Evolutionary conservation across 1,140 invertebrate genomes (phyloP).

Genomic region (Sarcophaga peregrina): DNA sequence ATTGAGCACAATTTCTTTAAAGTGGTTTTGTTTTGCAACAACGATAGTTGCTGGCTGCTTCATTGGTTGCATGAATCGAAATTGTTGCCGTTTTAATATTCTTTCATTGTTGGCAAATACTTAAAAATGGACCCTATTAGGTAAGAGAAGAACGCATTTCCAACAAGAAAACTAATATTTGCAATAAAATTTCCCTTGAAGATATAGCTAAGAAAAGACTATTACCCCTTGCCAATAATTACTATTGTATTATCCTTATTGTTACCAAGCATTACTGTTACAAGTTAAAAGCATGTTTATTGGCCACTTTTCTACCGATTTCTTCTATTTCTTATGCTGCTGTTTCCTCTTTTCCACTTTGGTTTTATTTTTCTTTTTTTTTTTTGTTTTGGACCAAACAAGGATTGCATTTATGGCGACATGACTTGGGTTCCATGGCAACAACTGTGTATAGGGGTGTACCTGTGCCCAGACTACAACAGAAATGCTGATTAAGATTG

Average conservation of each 20-base stretch:
- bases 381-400: background rate
- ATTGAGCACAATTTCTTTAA: background rate
- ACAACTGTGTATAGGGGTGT: background rate
- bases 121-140: too few species aligned
- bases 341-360: too few species aligned
- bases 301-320: background rate
- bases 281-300: conserved; percentile 19
- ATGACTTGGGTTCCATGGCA: too few species aligned
- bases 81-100: too few species aligned
- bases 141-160: too few species aligned
- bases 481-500: conserved; percentile 31
- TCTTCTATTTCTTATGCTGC: background rate
- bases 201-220: too few species aligned
- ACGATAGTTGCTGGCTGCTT: background rate
- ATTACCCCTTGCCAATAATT: too few species aligned
- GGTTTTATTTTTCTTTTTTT: too few species aligned
- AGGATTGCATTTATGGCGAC: background rate
- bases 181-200: too few species aligned
- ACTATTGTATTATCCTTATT: background rate
- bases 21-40: conserved; percentile 13
- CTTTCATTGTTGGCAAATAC: too few species aligned
- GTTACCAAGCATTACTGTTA: background rate
- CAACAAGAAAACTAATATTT: too few species aligned
- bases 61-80: background rate
- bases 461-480: background rate